Conservation (phyloP, 1,140 invertebrate genomes). For the Drosophila quadrilineata region DNA sequence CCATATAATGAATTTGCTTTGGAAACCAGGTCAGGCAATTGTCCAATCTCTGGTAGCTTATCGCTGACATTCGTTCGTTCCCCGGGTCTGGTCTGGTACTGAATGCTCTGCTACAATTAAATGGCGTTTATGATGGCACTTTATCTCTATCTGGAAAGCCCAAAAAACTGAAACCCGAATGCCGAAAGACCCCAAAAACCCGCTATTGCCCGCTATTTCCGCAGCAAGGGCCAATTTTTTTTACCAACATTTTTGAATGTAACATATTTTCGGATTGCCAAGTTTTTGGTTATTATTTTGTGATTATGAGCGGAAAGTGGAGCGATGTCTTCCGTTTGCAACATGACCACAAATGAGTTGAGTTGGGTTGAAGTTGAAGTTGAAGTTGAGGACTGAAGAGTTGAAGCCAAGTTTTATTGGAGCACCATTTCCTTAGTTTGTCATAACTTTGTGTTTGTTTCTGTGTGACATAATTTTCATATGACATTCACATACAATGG, state of each 20-base stretch:
- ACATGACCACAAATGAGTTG: conserved; percentile 37
- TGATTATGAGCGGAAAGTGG: conserved; percentile 42
- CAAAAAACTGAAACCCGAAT: conserved; percentile 3
- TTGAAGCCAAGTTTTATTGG: conserved; percentile 18
- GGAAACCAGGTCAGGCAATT: conserved; percentile 56
- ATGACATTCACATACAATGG: conserved; percentile 15
- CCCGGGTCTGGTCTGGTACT: not conserved
- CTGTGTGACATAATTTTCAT: conserved; percentile 53
- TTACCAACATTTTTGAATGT: not conserved
- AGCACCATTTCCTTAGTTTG: conserved; percentile 38
- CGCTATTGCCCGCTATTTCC: conserved; percentile 49
- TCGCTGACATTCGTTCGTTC: conserved; percentile 13
- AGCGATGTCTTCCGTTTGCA: conserved; percentile 55
- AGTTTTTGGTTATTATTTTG: conserved; percentile 53
- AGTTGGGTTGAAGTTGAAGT: conserved; percentile 22
- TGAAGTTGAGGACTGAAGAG: not conserved
- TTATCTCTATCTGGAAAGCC: conserved; percentile 30
- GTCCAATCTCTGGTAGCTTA: conserved; percentile 47
- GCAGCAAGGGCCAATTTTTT: conserved; percentile 27
- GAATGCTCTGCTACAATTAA: conserved; percentile 45
- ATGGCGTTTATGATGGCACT: conserved; percentile 51
- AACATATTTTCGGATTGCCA: conserved; percentile 21
- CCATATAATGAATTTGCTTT: conserved; percentile 1
- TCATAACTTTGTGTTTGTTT: conserved; percentile 20
- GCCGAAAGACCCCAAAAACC: conserved; percentile 12